These are phyloP conservation scores for Dryobates pubescens DNA, from an alignment of 2,797 vertebrate species.

Conservation along the genomic window DNA sequence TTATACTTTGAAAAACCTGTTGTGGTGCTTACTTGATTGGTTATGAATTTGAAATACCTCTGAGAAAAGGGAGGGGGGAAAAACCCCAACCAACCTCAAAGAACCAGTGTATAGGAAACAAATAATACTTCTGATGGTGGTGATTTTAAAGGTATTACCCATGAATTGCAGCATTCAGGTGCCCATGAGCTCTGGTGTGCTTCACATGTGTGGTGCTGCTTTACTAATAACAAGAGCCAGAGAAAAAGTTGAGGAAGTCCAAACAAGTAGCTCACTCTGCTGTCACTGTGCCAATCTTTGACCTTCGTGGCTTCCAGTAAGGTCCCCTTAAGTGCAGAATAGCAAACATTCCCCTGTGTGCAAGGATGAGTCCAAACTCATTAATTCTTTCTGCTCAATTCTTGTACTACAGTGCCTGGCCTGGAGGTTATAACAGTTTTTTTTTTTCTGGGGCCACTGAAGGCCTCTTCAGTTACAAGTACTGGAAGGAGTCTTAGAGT, in stretches of 20 bases:
- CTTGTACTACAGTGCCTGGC: background rate
- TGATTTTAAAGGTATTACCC: background rate
- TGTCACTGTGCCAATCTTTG: background rate
- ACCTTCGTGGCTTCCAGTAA: background rate
- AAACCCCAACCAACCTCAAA: background rate
- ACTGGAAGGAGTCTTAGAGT: background rate
- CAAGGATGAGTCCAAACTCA: background rate
- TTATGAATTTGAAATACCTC: constrained; percentile 4
- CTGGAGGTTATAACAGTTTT: background rate
- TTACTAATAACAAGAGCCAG: background rate
- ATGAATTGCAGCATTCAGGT: background rate
- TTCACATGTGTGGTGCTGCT: background rate
- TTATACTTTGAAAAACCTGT: background rate
- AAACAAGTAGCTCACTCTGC: background rate
- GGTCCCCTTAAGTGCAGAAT: background rate
- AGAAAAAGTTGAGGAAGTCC: background rate
- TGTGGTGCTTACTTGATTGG: background rate
- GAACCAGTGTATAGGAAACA: background rate
- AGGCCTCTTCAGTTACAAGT: background rate
- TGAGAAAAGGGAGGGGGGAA: background rate
- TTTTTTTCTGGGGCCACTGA: constrained; percentile 22
- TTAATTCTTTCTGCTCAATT: background rate
- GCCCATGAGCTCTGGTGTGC: background rate
- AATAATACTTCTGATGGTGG: background rate
- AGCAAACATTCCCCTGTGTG: background rate